phyloP scores from a whole-genome alignment of 2,888 invertebrate genomes.

The Notocelia uddmanniana region DNA sequence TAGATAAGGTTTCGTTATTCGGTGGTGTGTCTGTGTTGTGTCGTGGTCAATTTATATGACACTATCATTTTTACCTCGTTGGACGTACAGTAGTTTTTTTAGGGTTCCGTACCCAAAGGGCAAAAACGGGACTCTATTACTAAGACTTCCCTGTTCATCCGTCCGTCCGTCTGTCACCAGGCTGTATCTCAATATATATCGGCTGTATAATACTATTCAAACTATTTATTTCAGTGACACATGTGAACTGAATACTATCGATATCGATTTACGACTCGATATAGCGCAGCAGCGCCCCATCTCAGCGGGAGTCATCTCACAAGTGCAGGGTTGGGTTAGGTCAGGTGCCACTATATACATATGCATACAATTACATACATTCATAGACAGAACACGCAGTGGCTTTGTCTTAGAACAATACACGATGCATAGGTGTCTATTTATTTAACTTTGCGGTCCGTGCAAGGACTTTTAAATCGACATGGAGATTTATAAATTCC shows the following conservation, averaged over 20 bases:
- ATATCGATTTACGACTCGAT: constrained; percentile 55
- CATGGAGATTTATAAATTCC: constrained; percentile 20
- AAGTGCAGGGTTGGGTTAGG: constrained; percentile 83
- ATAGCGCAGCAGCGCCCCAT: constrained; percentile 58
- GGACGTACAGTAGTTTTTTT: too few species aligned
- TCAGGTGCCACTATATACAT: constrained; percentile 79
- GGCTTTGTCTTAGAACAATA: constrained; percentile 39
- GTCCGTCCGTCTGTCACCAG: too few species aligned
- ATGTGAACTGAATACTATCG: constrained; percentile 5
- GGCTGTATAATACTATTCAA: too few species aligned
- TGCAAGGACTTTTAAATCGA: constrained; percentile 13
- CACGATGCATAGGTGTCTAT: constrained; percentile 11
- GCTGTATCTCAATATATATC: too few species aligned
- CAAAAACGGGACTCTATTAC: too few species aligned
- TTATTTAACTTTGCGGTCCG: constrained; percentile 25
- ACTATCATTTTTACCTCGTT: too few species aligned
- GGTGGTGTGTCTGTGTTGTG: too few species aligned
- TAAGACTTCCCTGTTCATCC: too few species aligned
- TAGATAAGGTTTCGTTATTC: too few species aligned
- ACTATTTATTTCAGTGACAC: too few species aligned
- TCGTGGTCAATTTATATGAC: too few species aligned
- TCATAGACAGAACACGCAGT: constrained; percentile 25
- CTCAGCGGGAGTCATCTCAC: constrained; percentile 67
- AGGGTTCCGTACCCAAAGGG: too few species aligned
- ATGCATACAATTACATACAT: constrained; percentile 60